Conservation (phyloP, 2,888 invertebrate genomes). For the Cartodere bifasciata region DNA sequence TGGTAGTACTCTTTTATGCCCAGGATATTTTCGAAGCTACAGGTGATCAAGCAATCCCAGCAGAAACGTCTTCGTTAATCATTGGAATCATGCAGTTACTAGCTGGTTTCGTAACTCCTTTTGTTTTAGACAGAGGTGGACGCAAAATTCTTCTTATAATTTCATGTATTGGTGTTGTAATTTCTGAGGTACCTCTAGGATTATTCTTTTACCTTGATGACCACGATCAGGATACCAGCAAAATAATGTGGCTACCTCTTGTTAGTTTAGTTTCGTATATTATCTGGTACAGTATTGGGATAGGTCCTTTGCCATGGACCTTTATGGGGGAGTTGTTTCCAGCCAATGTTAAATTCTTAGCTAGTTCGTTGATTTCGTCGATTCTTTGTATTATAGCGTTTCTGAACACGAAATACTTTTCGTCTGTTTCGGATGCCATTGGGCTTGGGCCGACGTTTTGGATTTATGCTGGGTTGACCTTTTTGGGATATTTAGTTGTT, state of each 20-base stretch:
- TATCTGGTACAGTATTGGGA: constrained; percentile 52
- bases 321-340: constrained; percentile 75
- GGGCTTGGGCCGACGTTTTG: constrained; percentile 17
- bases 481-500: too few species aligned
- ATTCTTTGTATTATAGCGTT: constrained; percentile 67
- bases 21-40: constrained; percentile 41
- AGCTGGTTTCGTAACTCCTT: constrained; percentile 18
- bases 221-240: constrained; percentile 38
- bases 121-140: not conserved
- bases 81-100: constrained; percentile 58
- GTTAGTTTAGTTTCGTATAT: constrained; percentile 57
- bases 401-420: constrained; percentile 60
- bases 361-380: constrained; percentile 63
- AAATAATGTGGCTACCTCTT: constrained; percentile 55
- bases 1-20: constrained; percentile 69
- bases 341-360: constrained; percentile 58
- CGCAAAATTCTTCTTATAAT: constrained; percentile 21
- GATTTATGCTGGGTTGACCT: too few species aligned
- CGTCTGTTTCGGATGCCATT: constrained; percentile 34
- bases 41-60: constrained; percentile 32
- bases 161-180: constrained; percentile 52
- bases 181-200: constrained; percentile 39
- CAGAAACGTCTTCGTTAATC: constrained; percentile 29
- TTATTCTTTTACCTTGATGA: constrained; percentile 38
- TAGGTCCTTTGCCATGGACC: constrained; percentile 70